Evolutionary conservation across 2,888 invertebrate genomes (phyloP), one percentile per base, ranked within the genome.

Genomic region (Holacanthella duospinosa): DNA sequence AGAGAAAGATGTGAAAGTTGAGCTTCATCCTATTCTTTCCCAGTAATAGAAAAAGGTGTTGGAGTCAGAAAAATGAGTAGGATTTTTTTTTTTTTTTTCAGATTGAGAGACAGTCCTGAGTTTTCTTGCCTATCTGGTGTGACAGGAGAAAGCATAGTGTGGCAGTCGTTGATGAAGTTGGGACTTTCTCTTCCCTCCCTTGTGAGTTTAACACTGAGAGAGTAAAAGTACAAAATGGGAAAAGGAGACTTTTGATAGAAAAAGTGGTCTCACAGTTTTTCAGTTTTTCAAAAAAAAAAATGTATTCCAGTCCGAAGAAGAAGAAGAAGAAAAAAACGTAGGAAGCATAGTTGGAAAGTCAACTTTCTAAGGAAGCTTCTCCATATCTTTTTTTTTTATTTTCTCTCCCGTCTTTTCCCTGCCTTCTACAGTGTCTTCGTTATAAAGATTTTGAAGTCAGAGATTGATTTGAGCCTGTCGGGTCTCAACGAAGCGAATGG

Each of bases 401-500:
- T 36, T 36, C 36, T 16, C 36, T 36, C 6, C 9, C 9, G 16
- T 12, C 36, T 36, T 36, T 12, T 36, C 36, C 36, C n/a, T n/a
- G n/a, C n/a, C n/a, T n/a, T n/a, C n/a, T n/a, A n/a, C n/a, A 36
- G 36, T 36, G 36, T 16, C 16, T 36, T 9, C 36, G 6, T 36
- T 6, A 16, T 6, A 16, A 6, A 36, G 36, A 36, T 36, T n/a
- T 36, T 36, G 21, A 63, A 63, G 59, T 62, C 60, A 61, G 60
- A 63, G 66, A 66, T 66, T 66, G 66, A 64, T 66, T 64, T 60
- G 44, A 60, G 58, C 55, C 64, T 62, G 61, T 59, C 60, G 48
- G 43, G n/a, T 61, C 28, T n/a, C 56, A 60, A 55, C 62, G 36
- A 55, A 62, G 60, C 58, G 59, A 63, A 65, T 65, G 55, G 60